Conservation (phyloP, 2,888 invertebrate species). For the Psylliodes chrysocephalus region DNA sequence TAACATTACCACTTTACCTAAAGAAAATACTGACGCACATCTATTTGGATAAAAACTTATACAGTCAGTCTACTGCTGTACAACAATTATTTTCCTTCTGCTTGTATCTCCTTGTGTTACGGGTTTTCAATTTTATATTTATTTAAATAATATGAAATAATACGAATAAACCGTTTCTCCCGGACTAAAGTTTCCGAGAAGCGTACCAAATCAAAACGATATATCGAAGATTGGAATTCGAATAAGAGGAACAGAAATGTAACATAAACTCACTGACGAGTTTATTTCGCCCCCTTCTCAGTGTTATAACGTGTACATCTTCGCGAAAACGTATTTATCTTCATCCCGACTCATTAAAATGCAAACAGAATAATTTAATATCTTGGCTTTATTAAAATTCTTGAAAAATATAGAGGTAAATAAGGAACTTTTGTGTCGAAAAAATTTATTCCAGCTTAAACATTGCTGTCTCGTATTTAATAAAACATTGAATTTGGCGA, state of each 20-base stretch:
- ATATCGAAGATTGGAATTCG: constrained; percentile 15
- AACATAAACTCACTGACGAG: constrained; percentile 30
- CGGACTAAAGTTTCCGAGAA: neutral
- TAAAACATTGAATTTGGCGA: too few species aligned
- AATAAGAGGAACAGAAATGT: constrained; percentile 25
- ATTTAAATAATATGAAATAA: too few species aligned
- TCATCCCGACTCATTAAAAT: neutral
- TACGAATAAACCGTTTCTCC: too few species aligned
- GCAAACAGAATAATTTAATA: neutral
- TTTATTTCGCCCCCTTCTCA: constrained; percentile 29
- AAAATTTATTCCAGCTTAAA: too few species aligned
- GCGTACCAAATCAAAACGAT: neutral
- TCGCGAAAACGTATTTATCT: neutral
- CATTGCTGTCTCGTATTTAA: too few species aligned
- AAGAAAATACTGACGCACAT: too few species aligned
- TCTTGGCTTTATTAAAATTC: neutral
- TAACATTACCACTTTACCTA: too few species aligned
- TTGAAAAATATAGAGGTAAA: neutral
- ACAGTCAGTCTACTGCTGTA: too few species aligned
- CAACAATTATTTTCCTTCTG: too few species aligned
- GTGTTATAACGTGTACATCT: neutral
- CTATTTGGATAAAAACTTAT: too few species aligned
- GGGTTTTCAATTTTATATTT: too few species aligned
- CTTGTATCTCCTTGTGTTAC: too few species aligned
- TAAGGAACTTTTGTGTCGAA: neutral